Evolutionary conservation across 2,888 invertebrate species (phyloP), one percentile per base, ranked within the genome.

Genomic region (Lordiphosa fenestrarum): DNA sequence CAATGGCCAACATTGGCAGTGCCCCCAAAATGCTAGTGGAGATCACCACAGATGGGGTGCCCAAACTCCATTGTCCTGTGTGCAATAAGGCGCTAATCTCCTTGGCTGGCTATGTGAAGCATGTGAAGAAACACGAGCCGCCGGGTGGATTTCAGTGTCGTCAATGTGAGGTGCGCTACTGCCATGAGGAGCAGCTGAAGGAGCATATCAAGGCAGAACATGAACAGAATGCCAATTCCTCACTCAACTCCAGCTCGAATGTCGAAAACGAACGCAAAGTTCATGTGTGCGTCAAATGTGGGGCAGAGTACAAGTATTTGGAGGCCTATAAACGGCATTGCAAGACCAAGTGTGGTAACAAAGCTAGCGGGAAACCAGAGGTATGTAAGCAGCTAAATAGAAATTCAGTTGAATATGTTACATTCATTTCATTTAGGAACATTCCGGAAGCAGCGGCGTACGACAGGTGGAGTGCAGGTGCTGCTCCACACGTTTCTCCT

Each of bases 401-500:
- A 21, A 41, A 7, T 21, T 6, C 6, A 21, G 3, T 6, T 4
- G 1, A 19, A 21, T 3, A 2, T 5, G 5, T 7, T 9, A 39
- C 6, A 2, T 0, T 0, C 3, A 37, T 7, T 0, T 6, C 4
- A 1, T 42, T 4, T 25, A 61, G 61, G 61, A 65, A 51, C 21
- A 21, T 41, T 7, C 40, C 19, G 90, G 90, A 72, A 91, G 90
- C 71, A 85, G 90, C 41, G 2, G 90, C 90, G 2, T 91, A 3
- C 10, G 87, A 13, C 66, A 85, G 33, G 85, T 87, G 12, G 85
- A 81, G 42, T 91, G 91, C 66, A 87, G 88, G 58, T 88, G 88
- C n/a, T 91, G 91, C 69, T 87, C 88, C 1, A 86, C 88, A 37
- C 85, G 90, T 23, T 91, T 91, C 73, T 90, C 91, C 1, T 91